These are phyloP conservation scores for Trinectes maculatus DNA, from an alignment of 2,113 vertebrate species.

Conservation along the genomic window DNA sequence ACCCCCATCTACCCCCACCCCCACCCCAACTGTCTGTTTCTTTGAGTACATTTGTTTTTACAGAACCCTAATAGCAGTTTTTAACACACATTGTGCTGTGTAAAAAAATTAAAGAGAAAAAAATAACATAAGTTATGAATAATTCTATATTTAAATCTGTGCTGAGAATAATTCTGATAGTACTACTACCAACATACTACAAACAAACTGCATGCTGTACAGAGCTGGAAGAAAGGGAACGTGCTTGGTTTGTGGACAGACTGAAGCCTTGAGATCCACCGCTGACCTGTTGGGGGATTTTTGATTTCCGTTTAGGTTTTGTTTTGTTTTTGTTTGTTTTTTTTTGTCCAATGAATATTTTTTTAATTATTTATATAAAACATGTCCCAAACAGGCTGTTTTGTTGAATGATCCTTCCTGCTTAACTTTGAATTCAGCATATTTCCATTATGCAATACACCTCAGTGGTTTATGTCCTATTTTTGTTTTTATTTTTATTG, in stretches of 20 bases:
- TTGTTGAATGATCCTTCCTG: slow-evolving; percentile 67
- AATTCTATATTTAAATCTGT: slow-evolving; percentile 76
- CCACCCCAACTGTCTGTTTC: slow-evolving; percentile 47
- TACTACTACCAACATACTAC: slow-evolving; percentile 49
- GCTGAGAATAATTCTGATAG: slow-evolving; percentile 60
- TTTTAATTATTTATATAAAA: slow-evolving; percentile 87
- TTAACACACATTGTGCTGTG: slow-evolving; percentile 76
- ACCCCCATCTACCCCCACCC: slow-evolving; percentile 5
- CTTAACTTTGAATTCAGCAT: slow-evolving; percentile 33
- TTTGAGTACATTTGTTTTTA: slow-evolving; percentile 75
- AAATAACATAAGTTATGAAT: slow-evolving; percentile 62
- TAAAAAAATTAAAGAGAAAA: slow-evolving; percentile 58
- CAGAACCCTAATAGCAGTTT: slow-evolving; percentile 73
- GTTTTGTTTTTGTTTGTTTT: slow-evolving; percentile 32
- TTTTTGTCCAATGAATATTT: slow-evolving; percentile 77
- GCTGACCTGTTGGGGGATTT: slow-evolving; percentile 58
- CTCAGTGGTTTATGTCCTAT: slow-evolving; percentile 10
- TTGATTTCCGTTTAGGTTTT: slow-evolving; percentile 59
- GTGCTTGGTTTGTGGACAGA: slow-evolving; percentile 57
- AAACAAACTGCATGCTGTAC: slow-evolving; percentile 79
- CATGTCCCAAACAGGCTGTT: slow-evolving; percentile 76
- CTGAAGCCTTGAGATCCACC: slow-evolving; percentile 57
- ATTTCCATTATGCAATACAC: slow-evolving; percentile 33
- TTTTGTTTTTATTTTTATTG: background rate
- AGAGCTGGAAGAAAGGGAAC: slow-evolving; percentile 66